These are phyloP conservation scores for Hydropsyche betteni DNA, from an alignment of 2,888 invertebrate genomes.

Conservation along the genomic window DNA sequence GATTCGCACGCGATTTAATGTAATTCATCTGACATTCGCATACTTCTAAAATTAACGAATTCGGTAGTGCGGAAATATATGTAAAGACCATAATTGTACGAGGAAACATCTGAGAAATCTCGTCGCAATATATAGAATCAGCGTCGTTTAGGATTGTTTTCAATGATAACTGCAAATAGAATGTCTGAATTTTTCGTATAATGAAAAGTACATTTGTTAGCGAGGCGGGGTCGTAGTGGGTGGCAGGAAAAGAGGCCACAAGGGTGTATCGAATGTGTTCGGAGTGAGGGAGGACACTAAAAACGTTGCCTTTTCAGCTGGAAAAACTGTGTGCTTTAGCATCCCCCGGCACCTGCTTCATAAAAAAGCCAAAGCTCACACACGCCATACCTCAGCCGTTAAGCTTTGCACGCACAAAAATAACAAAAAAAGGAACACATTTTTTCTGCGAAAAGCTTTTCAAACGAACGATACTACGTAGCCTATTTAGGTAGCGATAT, in stretches of 20 bases:
- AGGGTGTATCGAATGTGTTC: slow-evolving; percentile 1
- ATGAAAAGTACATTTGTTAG: slow-evolving; percentile 19
- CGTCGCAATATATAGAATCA: too few species aligned
- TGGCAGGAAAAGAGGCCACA: background rate
- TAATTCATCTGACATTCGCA: background rate
- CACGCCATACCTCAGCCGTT: slow-evolving; percentile 16
- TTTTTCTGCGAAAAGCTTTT: background rate
- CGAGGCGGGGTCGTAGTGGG: background rate
- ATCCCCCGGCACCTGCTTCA: slow-evolving; percentile 9
- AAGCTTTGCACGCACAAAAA: slow-evolving; percentile 22
- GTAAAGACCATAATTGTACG: background rate
- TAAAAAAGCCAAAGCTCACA: slow-evolving; percentile 22
- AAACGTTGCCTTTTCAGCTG: slow-evolving; percentile 24
- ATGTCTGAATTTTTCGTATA: slow-evolving; percentile 13
- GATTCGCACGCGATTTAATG: slow-evolving; percentile 13
- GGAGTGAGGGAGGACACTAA: background rate
- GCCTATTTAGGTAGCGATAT: background rate
- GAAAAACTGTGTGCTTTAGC: slow-evolving; percentile 25
- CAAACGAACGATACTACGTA: background rate
- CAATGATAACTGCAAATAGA: slow-evolving; percentile 36
- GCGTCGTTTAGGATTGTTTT: background rate
- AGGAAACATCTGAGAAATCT: too few species aligned
- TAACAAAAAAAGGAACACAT: slow-evolving; percentile 1
- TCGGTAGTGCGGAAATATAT: background rate
- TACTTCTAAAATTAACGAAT: background rate